Evolutionary conservation across 2,888 invertebrate genomes (phyloP).

Genomic region (Pinctada fucata): DNA sequence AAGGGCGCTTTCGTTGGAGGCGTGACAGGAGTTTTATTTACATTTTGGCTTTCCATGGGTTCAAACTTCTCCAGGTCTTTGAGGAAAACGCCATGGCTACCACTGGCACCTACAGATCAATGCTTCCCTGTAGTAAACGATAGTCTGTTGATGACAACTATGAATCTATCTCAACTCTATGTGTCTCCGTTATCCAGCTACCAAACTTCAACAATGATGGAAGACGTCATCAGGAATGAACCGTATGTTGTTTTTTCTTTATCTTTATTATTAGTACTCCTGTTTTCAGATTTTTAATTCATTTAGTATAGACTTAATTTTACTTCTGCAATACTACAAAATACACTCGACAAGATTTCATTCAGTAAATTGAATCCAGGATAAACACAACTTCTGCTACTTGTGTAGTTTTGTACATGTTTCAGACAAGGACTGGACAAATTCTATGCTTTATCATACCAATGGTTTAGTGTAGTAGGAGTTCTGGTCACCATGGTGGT

Average conservation of each 20-base stretch:
- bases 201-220: no score
- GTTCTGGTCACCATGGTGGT: constrained; percentile 44
- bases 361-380: no score
- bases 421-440: constrained; percentile 41
- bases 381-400: no score
- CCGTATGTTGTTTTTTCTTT: no score
- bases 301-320: no score
- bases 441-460: constrained; percentile 51
- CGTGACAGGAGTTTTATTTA: constrained; percentile 39
- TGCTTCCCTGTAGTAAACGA: constrained; percentile 32
- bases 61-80: constrained; percentile 48
- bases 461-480: constrained; percentile 54
- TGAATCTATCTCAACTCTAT: neutral
- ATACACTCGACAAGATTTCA: no score
- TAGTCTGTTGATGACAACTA: neutral
- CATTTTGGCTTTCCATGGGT: constrained; percentile 50
- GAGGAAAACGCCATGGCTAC: constrained; percentile 48
- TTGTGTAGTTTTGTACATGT: no score
- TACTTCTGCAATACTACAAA: no score
- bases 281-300: no score
- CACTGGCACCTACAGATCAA: constrained; percentile 50
- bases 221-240: no score
- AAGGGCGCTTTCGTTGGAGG: constrained; percentile 54
- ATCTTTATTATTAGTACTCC: no score
- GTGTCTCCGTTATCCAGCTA: no score